phyloP scores from a whole-genome alignment of 2,888 invertebrate genomes.

The Stegophylla sp. region DNA sequence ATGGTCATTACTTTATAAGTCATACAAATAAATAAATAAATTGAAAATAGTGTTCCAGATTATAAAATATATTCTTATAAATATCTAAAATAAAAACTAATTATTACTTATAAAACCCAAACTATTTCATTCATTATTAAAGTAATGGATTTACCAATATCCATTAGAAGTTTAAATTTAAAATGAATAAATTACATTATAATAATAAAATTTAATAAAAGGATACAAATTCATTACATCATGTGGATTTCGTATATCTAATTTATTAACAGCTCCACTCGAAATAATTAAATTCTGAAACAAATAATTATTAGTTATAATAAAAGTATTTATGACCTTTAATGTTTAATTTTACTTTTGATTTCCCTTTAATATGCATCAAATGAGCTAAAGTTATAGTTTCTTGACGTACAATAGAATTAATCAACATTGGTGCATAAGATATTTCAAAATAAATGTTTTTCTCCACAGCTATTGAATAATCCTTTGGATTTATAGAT shows the following conservation, averaged over 20 bases:
- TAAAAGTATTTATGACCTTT: not conserved
- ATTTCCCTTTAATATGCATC: conserved; percentile 46
- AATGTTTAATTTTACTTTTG: conserved; percentile 38
- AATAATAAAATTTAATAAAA: conserved; percentile 5
- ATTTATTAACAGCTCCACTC: conserved; percentile 2
- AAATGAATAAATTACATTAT: not conserved
- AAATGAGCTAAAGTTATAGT: conserved; percentile 34
- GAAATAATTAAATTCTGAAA: conserved; percentile 48
- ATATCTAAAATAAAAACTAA: too few species aligned
- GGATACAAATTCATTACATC: conserved; percentile 53
- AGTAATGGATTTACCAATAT: too few species aligned
- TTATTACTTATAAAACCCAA: too few species aligned
- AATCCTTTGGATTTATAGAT: conserved; percentile 12
- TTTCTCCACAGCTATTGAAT: conserved; percentile 3
- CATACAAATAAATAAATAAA: too few species aligned
- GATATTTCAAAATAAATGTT: conserved; percentile 40
- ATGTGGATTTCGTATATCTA: conserved; percentile 31
- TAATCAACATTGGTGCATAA: conserved; percentile 25
- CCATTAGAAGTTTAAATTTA: not conserved
- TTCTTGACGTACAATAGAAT: conserved; percentile 11
- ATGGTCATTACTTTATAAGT: too few species aligned
- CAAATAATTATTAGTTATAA: not conserved
- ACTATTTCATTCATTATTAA: too few species aligned
- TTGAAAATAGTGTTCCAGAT: too few species aligned
- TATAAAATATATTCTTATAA: too few species aligned